Conservation (phyloP, 2,113 vertebrate genomes). For the Perca fluviatilis region DNA sequence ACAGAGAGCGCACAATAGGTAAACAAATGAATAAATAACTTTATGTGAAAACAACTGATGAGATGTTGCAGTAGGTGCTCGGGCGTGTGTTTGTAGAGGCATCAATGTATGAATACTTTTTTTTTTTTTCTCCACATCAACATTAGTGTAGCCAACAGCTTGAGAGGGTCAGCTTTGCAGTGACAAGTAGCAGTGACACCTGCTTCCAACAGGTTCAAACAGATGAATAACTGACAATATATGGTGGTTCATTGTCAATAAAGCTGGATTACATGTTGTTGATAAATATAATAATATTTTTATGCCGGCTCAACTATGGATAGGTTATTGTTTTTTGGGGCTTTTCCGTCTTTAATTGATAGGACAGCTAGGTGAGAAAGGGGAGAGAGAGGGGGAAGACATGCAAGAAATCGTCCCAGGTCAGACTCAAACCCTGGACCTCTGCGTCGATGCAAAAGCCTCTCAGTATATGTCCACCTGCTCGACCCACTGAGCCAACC, state of each 20-base stretch:
- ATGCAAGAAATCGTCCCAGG: too few relatives aligned
- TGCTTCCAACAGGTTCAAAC: constrained; percentile 58
- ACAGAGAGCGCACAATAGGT: constrained; percentile 38
- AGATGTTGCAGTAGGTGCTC: constrained; percentile 24
- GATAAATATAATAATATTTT: constrained; percentile 19
- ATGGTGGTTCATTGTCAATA: neutral
- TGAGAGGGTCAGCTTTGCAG: constrained; percentile 58
- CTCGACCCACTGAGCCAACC: too few relatives aligned
- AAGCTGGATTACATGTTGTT: constrained; percentile 8
- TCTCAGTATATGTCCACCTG: too few relatives aligned
- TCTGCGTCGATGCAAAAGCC: too few relatives aligned
- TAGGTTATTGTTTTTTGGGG: neutral
- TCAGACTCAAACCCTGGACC: too few relatives aligned
- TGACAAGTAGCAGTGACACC: constrained; percentile 47
- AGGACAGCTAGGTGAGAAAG: too few relatives aligned
- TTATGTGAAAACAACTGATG: constrained; percentile 6
- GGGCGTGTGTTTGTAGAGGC: constrained; percentile 30
- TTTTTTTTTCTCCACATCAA: constrained; percentile 6
- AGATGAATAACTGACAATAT: constrained; percentile 38
- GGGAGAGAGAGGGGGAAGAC: too few relatives aligned
- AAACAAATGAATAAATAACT: constrained; percentile 55
- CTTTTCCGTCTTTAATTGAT: too few relatives aligned
- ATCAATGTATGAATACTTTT: constrained; percentile 12
- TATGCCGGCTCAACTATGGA: neutral
- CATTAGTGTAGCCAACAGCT: constrained; percentile 10